These are phyloP conservation scores for Pseudorasbora parva DNA, from an alignment of 2,113 vertebrate species.

Conservation along the genomic window DNA sequence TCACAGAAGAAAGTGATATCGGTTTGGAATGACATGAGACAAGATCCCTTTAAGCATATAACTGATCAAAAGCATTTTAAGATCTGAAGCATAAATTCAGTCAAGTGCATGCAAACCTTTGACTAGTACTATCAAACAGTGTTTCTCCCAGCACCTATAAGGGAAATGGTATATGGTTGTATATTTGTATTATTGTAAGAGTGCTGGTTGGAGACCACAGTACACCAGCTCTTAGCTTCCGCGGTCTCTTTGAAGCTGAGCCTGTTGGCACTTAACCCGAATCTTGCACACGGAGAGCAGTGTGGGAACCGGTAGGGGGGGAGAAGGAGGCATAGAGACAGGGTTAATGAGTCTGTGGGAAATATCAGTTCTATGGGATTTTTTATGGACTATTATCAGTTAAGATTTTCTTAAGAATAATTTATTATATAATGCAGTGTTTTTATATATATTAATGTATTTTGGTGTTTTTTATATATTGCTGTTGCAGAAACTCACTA, in stretches of 20 bases:
- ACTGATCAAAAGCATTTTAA: not conserved
- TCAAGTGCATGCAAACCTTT: not conserved
- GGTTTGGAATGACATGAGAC: not conserved
- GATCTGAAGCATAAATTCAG: not conserved
- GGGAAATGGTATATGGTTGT: not conserved
- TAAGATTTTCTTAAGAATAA: not conserved
- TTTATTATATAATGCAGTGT: not conserved
- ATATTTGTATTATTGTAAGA: constrained; percentile 22
- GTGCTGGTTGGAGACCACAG: not conserved
- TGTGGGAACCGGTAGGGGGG: constrained; percentile 41
- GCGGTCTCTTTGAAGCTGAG: constrained; percentile 15
- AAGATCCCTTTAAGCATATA: not conserved
- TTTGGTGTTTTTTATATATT: not conserved
- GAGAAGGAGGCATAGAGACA: not conserved
- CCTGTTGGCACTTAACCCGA: constrained; percentile 41
- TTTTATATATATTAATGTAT: not conserved
- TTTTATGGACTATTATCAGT: not conserved
- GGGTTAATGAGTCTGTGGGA: constrained; percentile 38
- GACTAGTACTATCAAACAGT: not conserved
- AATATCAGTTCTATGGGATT: not conserved
- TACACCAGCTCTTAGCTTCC: not conserved
- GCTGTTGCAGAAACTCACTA: not conserved
- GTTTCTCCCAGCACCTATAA: not conserved
- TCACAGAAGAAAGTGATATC: not conserved
- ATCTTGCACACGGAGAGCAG: constrained; percentile 22